Base-by-base conservation (phyloP, 2,888 invertebrate species). In the Epistrophe grossulariae region DNA sequence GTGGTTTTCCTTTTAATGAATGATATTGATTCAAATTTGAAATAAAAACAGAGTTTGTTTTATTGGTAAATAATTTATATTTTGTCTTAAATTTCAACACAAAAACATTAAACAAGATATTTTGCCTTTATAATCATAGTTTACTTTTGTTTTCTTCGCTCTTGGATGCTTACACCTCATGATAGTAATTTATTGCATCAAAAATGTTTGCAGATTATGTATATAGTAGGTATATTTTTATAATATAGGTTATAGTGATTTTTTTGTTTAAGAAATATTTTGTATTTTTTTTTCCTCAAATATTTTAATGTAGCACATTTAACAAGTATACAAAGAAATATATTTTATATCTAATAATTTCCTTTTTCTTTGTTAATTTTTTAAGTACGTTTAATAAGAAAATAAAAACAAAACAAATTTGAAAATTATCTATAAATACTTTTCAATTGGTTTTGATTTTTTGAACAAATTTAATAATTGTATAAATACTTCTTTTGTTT, bases 41-140 rank as follows among this genome's bases (percentile, higher is more conserved):
- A 55, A 55, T 31, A 55, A 55, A 55, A 35, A 35, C 35, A 35
- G 8, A 7, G 15, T 55, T 28, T 35, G 11, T 17, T 73, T 77
- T 73, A 78, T 78, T 85, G 73, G 62, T 85, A 85, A 85, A 85
- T 85, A 85, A 77, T 81, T 85, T 85, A 85, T 85, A 78, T 85
- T 81, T 78, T 85, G 84, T 85, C 81, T 85, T 81, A 78, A 71
- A 45, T 85, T 62, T 85, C 78, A 78, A 81, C 81, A 84, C 57
- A 57, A 60, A 72, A 84, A 77, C 78, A 84, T 72, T 50, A 77
- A 80, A 80, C 76, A 80, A 59, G 19, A 71, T 43, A 35, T 48
- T 31, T 50, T 66, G 45, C 66, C 24, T 43, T 35, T 57, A n/a
- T n/a, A 40, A 77, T 70, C 55, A 35, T 52, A 74, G 19, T 43